Base-by-base conservation (phyloP, 2,888 invertebrate species). In the Linnaemya tessellans region DNA sequence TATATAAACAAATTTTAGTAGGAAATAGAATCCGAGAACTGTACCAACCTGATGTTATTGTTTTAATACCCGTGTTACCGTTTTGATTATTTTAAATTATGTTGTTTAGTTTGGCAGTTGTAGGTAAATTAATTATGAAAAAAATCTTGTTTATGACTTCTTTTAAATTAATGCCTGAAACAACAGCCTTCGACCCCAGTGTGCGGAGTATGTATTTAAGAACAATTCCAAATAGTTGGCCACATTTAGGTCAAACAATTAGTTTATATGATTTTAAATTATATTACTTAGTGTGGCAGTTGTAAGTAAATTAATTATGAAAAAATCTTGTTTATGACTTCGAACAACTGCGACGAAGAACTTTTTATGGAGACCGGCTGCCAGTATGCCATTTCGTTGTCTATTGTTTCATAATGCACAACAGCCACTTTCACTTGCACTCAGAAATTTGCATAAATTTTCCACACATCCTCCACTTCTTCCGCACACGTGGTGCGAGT, bases 51-150 rank as follows among this genome's bases (percentile, higher is more conserved):
- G n/a, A n/a, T n/a, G n/a, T n/a, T n/a, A n/a, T n/a, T n/a, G n/a
- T n/a, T n/a, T n/a, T n/a, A n/a, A n/a, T n/a, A n/a, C n/a, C n/a
- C n/a, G n/a, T n/a, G n/a, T n/a, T 38, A 10, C 8, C 1, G n/a
- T n/a, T n/a, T n/a, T n/a, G n/a, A n/a, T n/a, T n/a, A n/a, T n/a
- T n/a, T n/a, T n/a, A 18, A 7, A 8, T 20, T 10, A 11, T 30
- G 15, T 30, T 35, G 0, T 30, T 30, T 30, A 13, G 5, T 18
- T 15, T 30, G 46, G 18, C 8, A 62, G 49, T 10, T 49, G 38
- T 49, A 62, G 51, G 13, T 49, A 22, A 51, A 62, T 74, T 62
- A 62, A 74, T 49, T 51, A 62, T n/a, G 43, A n/a, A 41, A 74
- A 20, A 56, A 35, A 9, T 73, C 20, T 0, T 46, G 60, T 49